Conservation (phyloP, 2,113 vertebrate genomes). For the Rhombomys opimus region DNA sequence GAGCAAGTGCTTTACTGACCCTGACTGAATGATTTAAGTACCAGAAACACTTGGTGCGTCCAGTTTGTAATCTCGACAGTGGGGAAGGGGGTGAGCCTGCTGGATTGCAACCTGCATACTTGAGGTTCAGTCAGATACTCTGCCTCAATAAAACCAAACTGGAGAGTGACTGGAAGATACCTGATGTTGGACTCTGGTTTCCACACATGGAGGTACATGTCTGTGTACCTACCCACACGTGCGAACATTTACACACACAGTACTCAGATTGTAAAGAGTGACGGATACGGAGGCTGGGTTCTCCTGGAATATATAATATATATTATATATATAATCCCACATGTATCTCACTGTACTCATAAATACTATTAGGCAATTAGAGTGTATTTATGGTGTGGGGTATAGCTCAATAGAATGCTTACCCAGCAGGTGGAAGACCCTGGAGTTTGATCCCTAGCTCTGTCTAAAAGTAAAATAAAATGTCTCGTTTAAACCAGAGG, state of each 20-base stretch:
- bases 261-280: background rate
- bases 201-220: background rate
- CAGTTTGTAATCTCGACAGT: background rate
- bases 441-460: background rate
- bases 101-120: background rate
- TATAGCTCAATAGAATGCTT: background rate
- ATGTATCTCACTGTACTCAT: background rate
- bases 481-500: background rate
- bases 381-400: background rate
- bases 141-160: background rate
- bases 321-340: background rate
- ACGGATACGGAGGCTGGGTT: background rate
- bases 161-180: too few relatives aligned
- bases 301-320: background rate
- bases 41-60: background rate
- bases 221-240: too few relatives aligned
- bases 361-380: background rate
- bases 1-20: background rate
- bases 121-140: background rate
- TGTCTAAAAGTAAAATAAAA: background rate
- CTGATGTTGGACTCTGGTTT: background rate
- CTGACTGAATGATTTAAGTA: background rate
- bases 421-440: background rate
- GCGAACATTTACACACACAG: too few relatives aligned
- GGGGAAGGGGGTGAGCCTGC: background rate